Evolutionary conservation across 2,113 vertebrate genomes (phyloP), one percentile per base, ranked within the genome.

Genomic region (Phainopepla nitens): DNA sequence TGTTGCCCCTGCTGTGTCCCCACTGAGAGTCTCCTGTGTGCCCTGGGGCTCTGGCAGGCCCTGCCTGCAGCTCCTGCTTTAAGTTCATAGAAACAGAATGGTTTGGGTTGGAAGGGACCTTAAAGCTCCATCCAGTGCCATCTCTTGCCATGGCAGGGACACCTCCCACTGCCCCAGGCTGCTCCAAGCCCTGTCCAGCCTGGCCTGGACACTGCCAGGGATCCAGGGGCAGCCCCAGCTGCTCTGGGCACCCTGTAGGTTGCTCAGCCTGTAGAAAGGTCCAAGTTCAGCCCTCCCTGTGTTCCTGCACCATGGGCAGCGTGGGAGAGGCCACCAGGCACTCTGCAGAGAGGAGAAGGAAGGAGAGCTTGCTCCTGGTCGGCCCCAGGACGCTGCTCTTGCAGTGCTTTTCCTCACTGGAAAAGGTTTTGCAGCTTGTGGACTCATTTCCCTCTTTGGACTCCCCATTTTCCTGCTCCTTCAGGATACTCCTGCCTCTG

Each of bases 151-250:
- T 13, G 44, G 2, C 65, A 64, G 29, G 49, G 66, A 64, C 75
- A 31, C 35, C 35, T 62, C 0, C 56, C 65, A 20, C 49, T 10
- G 1, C 13, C 49, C 56, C 49, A 62, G 29, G 24, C 0, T 47
- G 25, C 41, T 79, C 57, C 41, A 3, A 29, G 12, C 33, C 18
- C 15, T 0, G 0, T 50, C 66, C 58, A 57, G 0, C 51, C 18
- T 81, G 76, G 42, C 68, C 76, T 65, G 1, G 18, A 0, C 68
- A 44, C 50, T 57, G 0, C 14, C 42, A 72, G 68, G 76, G 18
- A 19, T 65, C 6, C 58, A 54, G 85, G 85, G 27, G 14, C 57
- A 72, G 41, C 41, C 85, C 1, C 50, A 72, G 50, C 35, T 62
- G 1, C 49, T 56, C 41, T 54, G 65, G 56, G 20, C 44, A 50